phyloP scores from a whole-genome alignment of 2,797 vertebrate genomes.

The Micropoecilia bifurca region DNA sequence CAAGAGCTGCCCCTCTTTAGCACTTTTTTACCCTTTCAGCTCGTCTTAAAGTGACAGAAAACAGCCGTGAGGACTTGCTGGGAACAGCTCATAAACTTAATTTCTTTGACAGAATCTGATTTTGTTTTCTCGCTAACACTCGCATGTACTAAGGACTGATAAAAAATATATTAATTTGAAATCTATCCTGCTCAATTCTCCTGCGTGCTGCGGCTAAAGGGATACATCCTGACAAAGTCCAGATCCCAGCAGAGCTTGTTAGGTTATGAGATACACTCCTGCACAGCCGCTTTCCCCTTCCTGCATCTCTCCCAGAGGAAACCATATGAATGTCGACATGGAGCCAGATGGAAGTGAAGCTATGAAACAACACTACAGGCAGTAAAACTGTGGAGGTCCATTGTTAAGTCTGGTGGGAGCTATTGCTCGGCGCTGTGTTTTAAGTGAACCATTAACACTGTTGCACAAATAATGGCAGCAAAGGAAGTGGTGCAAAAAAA shows the following conservation, averaged over 20 bases:
- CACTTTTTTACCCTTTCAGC: slow-evolving; percentile 9
- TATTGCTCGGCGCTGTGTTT: slow-evolving; percentile 48
- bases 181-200: neutral
- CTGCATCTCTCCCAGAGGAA: slow-evolving; percentile 42
- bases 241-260: slow-evolving; percentile 12
- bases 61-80: slow-evolving; percentile 22
- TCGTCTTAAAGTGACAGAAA: slow-evolving; percentile 24
- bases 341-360: slow-evolving; percentile 59
- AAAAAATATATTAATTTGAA: slow-evolving; percentile 8
- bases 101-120: neutral
- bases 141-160: slow-evolving; percentile 16
- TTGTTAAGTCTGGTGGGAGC: slow-evolving; percentile 49
- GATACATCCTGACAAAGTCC: slow-evolving; percentile 18
- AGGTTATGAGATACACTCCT: slow-evolving; percentile 42
- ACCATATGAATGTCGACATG: slow-evolving; percentile 62
- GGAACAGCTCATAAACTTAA: slow-evolving; percentile 8
- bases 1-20: slow-evolving; percentile 3
- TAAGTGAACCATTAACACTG: slow-evolving; percentile 53
- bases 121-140: neutral
- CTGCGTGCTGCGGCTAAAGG: slow-evolving; percentile 4
- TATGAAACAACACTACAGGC: slow-evolving; percentile 54
- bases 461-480: slow-evolving; percentile 38
- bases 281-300: slow-evolving; percentile 7
- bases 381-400: slow-evolving; percentile 55
- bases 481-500: slow-evolving; percentile 12